Evolutionary conservation across 2,113 vertebrate species (phyloP).

Genomic region (Pachypanchax playfairii): DNA sequence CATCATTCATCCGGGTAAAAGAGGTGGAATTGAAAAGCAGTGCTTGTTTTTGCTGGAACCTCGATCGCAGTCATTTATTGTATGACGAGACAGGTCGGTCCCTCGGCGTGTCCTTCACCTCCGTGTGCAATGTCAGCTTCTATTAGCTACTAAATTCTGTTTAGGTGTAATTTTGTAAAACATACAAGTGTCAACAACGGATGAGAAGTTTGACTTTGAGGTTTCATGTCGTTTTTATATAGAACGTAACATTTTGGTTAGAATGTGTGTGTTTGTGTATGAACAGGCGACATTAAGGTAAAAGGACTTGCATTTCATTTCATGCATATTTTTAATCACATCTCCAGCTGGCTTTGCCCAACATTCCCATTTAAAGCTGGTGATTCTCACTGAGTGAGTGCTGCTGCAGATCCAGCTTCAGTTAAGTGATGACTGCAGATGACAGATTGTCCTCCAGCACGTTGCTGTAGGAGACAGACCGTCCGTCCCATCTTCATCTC

Average conservation of each 20-base stretch:
- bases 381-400: conserved; percentile 69
- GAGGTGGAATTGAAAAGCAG: conserved; percentile 74
- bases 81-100: conserved; percentile 56
- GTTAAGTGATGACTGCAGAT: conserved; percentile 75
- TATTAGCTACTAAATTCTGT: conserved; percentile 40
- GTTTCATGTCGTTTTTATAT: background rate
- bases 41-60: conserved; percentile 69
- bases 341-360: conserved; percentile 49
- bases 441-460: conserved; percentile 72
- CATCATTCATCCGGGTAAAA: conserved; percentile 70
- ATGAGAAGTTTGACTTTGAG: conserved; percentile 11
- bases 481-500: conserved; percentile 71
- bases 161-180: conserved; percentile 29
- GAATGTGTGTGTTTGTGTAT: conserved; percentile 7
- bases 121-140: conserved; percentile 38
- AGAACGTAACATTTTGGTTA: background rate
- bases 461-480: conserved; percentile 59
- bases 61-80: conserved; percentile 72
- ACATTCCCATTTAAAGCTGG: conserved; percentile 58
- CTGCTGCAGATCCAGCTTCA: conserved; percentile 55
- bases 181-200: conserved; percentile 1
- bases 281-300: conserved; percentile 9
- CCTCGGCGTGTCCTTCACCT: conserved; percentile 62
- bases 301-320: conserved; percentile 72
- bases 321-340: conserved; percentile 74